Evolutionary conservation across 2,797 vertebrate genomes (phyloP).

Genomic region (Syngnathus acus): DNA sequence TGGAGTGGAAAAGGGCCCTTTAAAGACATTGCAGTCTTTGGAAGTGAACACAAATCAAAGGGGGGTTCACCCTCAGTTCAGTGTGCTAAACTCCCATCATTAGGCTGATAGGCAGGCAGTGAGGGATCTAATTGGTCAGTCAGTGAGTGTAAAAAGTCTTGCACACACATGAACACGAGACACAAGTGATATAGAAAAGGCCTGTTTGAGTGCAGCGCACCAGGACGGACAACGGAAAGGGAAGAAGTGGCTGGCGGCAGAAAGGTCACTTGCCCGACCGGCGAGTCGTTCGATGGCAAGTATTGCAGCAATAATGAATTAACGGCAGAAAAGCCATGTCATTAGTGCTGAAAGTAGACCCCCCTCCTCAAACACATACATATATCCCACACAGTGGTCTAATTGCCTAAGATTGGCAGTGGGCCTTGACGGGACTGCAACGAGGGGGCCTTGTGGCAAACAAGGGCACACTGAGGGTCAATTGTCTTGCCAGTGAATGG

Average conservation of each 20-base stretch:
- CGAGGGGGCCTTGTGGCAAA: conserved; percentile 52
- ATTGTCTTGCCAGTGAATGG: conserved; percentile 56
- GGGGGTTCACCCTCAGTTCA: conserved; percentile 49
- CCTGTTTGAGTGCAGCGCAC: conserved; percentile 26
- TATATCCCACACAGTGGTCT: conserved; percentile 34
- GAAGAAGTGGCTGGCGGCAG: conserved; percentile 15
- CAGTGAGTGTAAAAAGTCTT: conserved; percentile 53
- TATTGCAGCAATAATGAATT: conserved; percentile 10
- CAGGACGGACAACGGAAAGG: conserved; percentile 22
- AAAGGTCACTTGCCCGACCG: conserved; percentile 15
- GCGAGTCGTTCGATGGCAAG: neutral
- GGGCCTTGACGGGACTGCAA: conserved; percentile 40
- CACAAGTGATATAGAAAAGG: conserved; percentile 31
- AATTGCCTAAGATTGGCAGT: conserved; percentile 53
- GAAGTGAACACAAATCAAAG: conserved; percentile 21
- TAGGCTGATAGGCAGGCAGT: conserved; percentile 45
- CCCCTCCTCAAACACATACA: conserved; percentile 19
- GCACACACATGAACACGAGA: conserved; percentile 49
- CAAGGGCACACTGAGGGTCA: conserved; percentile 62
- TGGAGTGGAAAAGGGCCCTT: neutral
- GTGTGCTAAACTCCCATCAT: conserved; percentile 49
- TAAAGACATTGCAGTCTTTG: conserved; percentile 14
- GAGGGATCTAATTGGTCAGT: conserved; percentile 57
- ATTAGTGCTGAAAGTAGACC: conserved; percentile 46
- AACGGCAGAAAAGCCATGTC: conserved; percentile 42